phyloP scores from a whole-genome alignment of 2,113 vertebrate species.

The Acrocephalus kingi region DNA sequence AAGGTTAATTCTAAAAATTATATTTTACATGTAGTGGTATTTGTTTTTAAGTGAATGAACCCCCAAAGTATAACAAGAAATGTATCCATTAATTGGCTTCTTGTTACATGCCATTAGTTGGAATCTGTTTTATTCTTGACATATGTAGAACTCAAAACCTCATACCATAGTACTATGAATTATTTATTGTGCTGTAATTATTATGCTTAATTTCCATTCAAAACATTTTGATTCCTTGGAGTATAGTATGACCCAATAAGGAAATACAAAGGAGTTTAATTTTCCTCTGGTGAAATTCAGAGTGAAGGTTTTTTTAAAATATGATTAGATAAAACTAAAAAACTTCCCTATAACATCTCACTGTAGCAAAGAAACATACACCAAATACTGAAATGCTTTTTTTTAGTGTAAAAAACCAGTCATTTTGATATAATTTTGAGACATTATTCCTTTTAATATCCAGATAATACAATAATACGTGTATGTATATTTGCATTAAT shows the following conservation, averaged over 20 bases:
- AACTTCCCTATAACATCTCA: background rate
- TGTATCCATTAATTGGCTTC: fast-evolving
- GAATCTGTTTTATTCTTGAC: background rate
- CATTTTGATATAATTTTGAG: background rate
- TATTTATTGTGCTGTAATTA: background rate
- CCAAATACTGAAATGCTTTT: background rate
- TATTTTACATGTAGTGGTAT: background rate
- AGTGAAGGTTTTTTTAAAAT: background rate
- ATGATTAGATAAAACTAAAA: background rate
- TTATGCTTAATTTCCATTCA: background rate
- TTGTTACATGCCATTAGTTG: background rate
- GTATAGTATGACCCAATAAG: background rate
- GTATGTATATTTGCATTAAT: background rate
- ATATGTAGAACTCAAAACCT: background rate
- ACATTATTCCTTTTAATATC: background rate
- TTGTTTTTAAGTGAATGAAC: background rate
- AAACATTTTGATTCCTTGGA: background rate
- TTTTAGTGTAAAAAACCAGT: background rate
- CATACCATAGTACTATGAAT: background rate
- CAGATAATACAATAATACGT: background rate
- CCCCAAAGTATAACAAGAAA: background rate
- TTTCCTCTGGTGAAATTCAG: background rate
- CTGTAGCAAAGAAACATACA: background rate
- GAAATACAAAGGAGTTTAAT: background rate
- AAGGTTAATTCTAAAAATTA: background rate